Percentiles rank a stretch among this genome's conserved stretches.
Evolutionary conservation across 1,140 invertebrate species (phyloP).

Genomic region (Sipha flava): DNA sequence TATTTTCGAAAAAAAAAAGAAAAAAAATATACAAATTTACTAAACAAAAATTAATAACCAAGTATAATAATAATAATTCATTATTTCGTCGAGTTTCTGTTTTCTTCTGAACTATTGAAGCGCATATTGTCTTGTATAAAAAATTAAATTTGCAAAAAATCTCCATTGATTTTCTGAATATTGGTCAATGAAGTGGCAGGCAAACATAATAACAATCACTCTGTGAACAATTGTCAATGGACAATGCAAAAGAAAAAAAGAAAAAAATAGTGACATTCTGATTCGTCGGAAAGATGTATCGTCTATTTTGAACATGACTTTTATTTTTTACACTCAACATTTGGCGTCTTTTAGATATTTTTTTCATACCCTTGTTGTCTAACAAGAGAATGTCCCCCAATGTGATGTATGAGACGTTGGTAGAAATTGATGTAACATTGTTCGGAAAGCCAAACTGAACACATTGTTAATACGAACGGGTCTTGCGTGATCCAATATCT

Average conservation of each 20-base stretch:
- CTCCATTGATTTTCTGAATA: not conserved
- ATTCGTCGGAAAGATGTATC: not conserved
- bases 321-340: not conserved
- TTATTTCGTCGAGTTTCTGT: not conserved
- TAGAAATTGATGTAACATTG: slow-evolving; percentile 18
- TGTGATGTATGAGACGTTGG: not conserved
- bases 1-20: too few relatives aligned
- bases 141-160: not conserved
- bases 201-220: not conserved
- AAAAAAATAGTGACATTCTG: not conserved
- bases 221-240: not conserved
- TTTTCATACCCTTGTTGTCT: not conserved
- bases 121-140: not conserved
- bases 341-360: slow-evolving; percentile 4
- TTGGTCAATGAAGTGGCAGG: not conserved
- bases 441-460: not conserved
- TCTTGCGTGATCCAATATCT: not conserved
- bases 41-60: too few relatives aligned
- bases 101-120: too few relatives aligned
- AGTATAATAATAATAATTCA: too few relatives aligned
- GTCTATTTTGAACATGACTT: not conserved
- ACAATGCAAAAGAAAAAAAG: not conserved
- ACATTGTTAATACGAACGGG: not conserved
- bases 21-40: too few relatives aligned
- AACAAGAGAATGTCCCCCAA: slow-evolving; percentile 7